phyloP scores from a whole-genome alignment of 2,888 invertebrate species.

The Clitarchus hookeri region DNA sequence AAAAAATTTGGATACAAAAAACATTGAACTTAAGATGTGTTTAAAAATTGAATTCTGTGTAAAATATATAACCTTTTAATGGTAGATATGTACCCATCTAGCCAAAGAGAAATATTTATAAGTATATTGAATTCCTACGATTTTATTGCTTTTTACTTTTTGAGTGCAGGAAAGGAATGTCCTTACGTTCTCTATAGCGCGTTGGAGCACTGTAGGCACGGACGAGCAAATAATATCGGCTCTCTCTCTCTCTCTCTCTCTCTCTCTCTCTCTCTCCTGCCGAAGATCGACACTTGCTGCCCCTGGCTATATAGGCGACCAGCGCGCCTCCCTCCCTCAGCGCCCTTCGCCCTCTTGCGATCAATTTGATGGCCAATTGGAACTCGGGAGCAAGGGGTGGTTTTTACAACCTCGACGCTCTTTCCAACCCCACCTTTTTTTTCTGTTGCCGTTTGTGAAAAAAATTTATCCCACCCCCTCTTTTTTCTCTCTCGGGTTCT shows the following conservation, averaged over 20 bases:
- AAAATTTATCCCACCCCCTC: neutral
- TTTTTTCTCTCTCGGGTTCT: neutral
- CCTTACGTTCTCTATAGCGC: no score
- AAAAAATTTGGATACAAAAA: no score
- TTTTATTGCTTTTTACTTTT: no score
- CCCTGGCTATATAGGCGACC: neutral
- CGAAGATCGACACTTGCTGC: neutral
- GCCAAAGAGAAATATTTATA: no score
- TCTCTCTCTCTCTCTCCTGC: neutral
- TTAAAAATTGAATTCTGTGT: no score
- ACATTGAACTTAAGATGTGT: no score
- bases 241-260: neutral
- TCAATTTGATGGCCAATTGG: conserved; percentile 24
- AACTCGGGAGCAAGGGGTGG: conserved; percentile 5
- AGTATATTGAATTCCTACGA: no score
- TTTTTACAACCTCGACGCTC: neutral
- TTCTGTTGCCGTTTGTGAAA: neutral
- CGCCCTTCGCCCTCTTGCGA: conserved; percentile 21
- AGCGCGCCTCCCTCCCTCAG: neutral
- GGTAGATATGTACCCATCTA: no score
- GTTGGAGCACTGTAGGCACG: neutral
- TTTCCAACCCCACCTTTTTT: conserved; percentile 15
- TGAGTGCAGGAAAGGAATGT: no score
- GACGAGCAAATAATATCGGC: neutral
- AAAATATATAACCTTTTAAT: no score